Percentiles rank a stretch among this genome's conserved stretches.
phyloP scores from a whole-genome alignment of 1,140 invertebrate genomes.

The Orussus abietinus region DNA sequence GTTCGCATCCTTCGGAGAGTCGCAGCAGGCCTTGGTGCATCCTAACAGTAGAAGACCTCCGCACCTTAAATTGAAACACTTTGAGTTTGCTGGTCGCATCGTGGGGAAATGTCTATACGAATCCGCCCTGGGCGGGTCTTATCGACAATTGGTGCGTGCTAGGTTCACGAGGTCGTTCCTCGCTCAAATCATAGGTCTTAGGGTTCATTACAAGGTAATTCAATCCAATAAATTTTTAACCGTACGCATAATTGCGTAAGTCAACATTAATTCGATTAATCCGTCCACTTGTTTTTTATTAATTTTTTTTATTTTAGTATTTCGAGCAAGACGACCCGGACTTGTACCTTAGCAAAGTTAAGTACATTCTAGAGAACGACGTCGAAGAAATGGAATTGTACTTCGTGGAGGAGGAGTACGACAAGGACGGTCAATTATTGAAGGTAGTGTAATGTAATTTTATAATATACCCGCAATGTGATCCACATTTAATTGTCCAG shows the following conservation, averaged over 20 bases:
- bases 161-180: constrained; percentile 90
- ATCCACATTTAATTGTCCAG: constrained; percentile 17
- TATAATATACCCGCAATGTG: too few relatives aligned
- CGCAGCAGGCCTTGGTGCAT: constrained; percentile 82
- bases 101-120: constrained; percentile 94
- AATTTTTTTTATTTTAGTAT: constrained; percentile 58
- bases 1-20: constrained; percentile 82
- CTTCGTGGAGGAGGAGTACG: constrained; percentile 88
- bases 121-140: constrained; percentile 81
- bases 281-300: constrained; percentile 6
- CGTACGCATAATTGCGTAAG: too few relatives aligned
- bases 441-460: constrained; percentile 41
- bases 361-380: constrained; percentile 88
- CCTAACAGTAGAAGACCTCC: constrained; percentile 74
- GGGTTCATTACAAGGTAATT: constrained; percentile 83
- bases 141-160: constrained; percentile 84
- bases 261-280: too few relatives aligned
- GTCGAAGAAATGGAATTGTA: constrained; percentile 80
- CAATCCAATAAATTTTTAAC: background rate
- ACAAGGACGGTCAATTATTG: constrained; percentile 68
- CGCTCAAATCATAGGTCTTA: constrained; percentile 87
- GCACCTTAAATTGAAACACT: constrained; percentile 81
- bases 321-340: constrained; percentile 96
- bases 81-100: constrained; percentile 89
- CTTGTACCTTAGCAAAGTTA: constrained; percentile 86